Conservation (phyloP, 2,888 invertebrate species). For the Sminthurides aquaticus region DNA sequence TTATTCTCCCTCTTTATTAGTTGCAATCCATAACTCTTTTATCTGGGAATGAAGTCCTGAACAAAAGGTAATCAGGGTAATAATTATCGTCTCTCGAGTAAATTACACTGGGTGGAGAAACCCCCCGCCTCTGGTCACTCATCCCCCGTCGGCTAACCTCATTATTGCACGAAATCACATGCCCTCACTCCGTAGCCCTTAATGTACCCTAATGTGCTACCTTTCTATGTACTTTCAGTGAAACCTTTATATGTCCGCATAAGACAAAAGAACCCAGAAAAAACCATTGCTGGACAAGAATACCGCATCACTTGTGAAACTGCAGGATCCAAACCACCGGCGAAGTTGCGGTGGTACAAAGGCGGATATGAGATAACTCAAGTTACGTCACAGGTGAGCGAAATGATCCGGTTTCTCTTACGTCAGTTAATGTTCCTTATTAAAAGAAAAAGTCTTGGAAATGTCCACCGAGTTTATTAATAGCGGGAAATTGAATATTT, state of each 20-base stretch:
- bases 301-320: constrained; percentile 82
- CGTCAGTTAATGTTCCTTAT: background rate
- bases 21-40: background rate
- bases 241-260: constrained; percentile 79
- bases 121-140: no score
- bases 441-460: background rate
- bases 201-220: no score
- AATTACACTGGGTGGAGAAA: background rate
- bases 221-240: no score
- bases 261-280: constrained; percentile 63
- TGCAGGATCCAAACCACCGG: constrained; percentile 79
- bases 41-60: background rate
- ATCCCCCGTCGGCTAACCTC: no score
- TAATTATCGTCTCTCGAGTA: background rate
- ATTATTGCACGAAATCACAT: no score
- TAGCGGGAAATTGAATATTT: no score
- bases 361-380: constrained; percentile 67
- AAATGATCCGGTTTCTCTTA: background rate
- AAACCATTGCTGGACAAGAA: constrained; percentile 72
- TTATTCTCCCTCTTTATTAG: background rate
- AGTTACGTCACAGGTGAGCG: constrained; percentile 43
- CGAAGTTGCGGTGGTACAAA: constrained; percentile 84
- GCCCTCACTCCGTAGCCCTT: no score
- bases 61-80: background rate
- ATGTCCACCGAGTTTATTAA: background rate